A percentile compares a stretch with the other conserved stretches of the same genome.
These are phyloP conservation scores for Allophyes oxyacanthae DNA, from an alignment of 2,888 invertebrate genomes.

Conservation along the genomic window DNA sequence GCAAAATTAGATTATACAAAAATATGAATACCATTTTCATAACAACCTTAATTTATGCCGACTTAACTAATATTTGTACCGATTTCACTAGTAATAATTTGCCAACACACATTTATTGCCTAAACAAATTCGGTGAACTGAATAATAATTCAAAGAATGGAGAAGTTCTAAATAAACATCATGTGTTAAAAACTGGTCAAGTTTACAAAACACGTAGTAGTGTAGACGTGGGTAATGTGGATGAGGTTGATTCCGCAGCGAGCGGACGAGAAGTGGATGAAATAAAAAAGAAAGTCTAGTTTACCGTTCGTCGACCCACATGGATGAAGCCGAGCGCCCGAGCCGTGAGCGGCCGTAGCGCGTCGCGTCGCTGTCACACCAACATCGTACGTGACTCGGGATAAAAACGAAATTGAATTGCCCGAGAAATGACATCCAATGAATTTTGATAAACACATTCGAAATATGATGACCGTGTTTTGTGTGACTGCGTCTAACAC, in stretches of 20 bases:
- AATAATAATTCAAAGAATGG: constrained; percentile 13
- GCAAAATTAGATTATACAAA: constrained; percentile 10
- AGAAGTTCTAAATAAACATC: constrained; percentile 8
- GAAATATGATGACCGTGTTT: constrained; percentile 24
- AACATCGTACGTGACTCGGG: constrained; percentile 69
- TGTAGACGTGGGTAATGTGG: constrained; percentile 51
- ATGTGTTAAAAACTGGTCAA: constrained; percentile 24
- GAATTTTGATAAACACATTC: constrained; percentile 48
- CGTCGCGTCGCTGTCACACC: constrained; percentile 48
- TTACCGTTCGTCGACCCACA: constrained; percentile 86
- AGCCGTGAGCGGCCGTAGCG: constrained; percentile 44
- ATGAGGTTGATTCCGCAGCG: constrained; percentile 50
- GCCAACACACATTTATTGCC: constrained; percentile 8
- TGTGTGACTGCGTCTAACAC: constrained; percentile 10
- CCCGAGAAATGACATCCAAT: constrained; percentile 46
- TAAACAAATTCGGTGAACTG: constrained; percentile 4
- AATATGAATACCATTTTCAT: constrained; percentile 19
- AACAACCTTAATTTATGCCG: constrained; percentile 16
- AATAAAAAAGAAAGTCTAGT: constrained; percentile 84
- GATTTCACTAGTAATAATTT: constrained; percentile 20
- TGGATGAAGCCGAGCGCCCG: constrained; percentile 55
- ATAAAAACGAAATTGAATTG: constrained; percentile 75
- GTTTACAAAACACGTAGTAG: constrained; percentile 36
- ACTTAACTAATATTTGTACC: constrained; percentile 15
- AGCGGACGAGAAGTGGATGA: constrained; percentile 63